Percentiles rank a stretch among this genome's conserved stretches.
Conservation (phyloP, 2,797 vertebrate species). For the Eptatretus atami region DNA sequence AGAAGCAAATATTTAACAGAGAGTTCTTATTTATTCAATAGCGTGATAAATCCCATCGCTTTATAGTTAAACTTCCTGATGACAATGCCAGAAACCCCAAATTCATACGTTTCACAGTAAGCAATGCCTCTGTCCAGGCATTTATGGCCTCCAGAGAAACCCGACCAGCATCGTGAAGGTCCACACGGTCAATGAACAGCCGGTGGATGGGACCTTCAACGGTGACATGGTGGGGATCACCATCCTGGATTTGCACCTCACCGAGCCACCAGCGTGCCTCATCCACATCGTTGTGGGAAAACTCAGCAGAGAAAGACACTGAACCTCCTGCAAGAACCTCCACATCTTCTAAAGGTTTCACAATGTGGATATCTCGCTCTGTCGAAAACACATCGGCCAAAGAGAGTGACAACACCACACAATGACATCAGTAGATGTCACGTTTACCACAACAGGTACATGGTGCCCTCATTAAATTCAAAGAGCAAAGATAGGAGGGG, state of each 20-base stretch:
- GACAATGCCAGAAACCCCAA: too few species aligned
- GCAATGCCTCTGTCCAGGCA: background rate
- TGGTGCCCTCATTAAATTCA: too few species aligned
- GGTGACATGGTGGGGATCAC: background rate
- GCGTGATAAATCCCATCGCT: too few species aligned
- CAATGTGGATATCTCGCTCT: conserved; percentile 1
- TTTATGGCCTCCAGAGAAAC: background rate
- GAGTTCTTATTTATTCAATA: too few species aligned
- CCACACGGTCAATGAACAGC: background rate
- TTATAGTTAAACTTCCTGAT: too few species aligned
- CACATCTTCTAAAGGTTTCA: background rate
- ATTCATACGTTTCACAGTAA: conserved; percentile 1
- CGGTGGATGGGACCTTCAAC: background rate
- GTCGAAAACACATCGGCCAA: background rate
- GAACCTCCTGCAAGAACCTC: background rate
- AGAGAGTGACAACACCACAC: too few species aligned
- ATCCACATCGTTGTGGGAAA: background rate
- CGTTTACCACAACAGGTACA: too few species aligned
- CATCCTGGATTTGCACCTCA: background rate
- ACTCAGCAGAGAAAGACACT: background rate
- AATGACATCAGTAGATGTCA: too few species aligned
- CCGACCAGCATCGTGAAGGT: background rate
- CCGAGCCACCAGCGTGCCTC: background rate
- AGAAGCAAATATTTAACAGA: too few species aligned
- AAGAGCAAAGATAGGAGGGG: too few species aligned